phyloP scores from a whole-genome alignment of 1,140 invertebrate genomes.

The Lysiphlebus fabarum region DNA sequence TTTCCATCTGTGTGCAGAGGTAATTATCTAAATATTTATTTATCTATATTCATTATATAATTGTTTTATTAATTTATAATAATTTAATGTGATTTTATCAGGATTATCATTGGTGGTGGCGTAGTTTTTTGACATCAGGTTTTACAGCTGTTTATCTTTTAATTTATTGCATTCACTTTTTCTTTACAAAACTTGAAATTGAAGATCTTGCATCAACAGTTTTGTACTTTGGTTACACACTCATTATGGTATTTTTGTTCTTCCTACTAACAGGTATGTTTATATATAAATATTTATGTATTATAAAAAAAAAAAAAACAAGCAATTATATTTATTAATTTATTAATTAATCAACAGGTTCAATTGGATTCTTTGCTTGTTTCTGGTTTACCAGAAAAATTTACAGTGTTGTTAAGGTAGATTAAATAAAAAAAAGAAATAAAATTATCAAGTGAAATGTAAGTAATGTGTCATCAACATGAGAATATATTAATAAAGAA shows the following conservation, averaged over 20 bases:
- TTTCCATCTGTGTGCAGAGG: constrained; percentile 98
- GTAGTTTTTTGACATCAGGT: constrained; percentile 93
- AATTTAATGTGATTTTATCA: constrained; percentile 46
- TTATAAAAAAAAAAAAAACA: constrained; percentile 5
- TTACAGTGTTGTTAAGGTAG: constrained; percentile 98
- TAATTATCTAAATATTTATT: constrained; percentile 51
- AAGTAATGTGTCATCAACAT: neutral
- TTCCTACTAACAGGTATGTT: constrained; percentile 89
- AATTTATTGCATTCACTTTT: constrained; percentile 97
- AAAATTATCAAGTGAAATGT: neutral
- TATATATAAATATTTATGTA: constrained; percentile 1
- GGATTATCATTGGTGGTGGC: constrained; percentile 89
- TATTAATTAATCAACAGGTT: constrained; percentile 58
- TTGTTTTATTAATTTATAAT: constrained; percentile 13
- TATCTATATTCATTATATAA: too few species aligned
- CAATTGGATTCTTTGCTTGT: constrained; percentile 97
- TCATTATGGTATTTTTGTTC: constrained; percentile 98
- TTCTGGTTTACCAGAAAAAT: constrained; percentile 99
- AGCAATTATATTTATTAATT: constrained; percentile 9
- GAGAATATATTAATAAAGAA: neutral
- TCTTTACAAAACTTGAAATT: constrained; percentile 92
- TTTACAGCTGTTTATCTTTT: constrained; percentile 97
- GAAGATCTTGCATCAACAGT: constrained; percentile 90
- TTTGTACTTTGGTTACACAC: constrained; percentile 97
- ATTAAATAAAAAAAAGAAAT: constrained; percentile 55